phyloP scores from a whole-genome alignment of 2,113 vertebrate species.

The Embiotoca jacksoni region DNA sequence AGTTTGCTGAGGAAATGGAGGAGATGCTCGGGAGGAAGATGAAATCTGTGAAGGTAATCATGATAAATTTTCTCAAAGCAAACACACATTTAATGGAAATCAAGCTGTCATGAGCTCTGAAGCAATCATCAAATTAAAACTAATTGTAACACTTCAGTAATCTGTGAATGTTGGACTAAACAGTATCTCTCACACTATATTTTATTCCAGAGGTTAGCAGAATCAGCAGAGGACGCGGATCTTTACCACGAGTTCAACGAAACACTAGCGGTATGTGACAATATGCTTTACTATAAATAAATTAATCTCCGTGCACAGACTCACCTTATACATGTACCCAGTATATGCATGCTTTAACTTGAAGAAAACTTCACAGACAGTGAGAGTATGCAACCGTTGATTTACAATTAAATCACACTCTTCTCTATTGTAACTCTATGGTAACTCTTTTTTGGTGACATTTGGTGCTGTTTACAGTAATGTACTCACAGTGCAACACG shows the following conservation, averaged over 20 bases:
- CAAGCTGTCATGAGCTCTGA: neutral
- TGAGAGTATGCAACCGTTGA: too few species aligned
- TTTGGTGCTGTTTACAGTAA: too few species aligned
- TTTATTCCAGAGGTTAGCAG: conserved; percentile 88
- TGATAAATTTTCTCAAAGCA: neutral
- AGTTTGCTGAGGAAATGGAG: conserved; percentile 95
- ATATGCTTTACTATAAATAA: neutral
- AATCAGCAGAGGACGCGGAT: conserved; percentile 94
- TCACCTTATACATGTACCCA: neutral
- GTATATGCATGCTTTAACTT: too few species aligned
- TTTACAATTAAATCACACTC: too few species aligned
- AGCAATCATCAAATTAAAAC: neutral
- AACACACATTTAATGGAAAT: neutral
- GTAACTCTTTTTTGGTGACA: too few species aligned
- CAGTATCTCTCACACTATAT: conserved; percentile 13
- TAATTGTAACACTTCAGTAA: neutral
- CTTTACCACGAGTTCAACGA: conserved; percentile 92
- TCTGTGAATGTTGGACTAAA: neutral
- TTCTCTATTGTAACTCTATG: too few species aligned
- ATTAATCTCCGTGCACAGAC: neutral
- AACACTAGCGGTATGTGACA: conserved; percentile 87
- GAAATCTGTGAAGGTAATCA: conserved; percentile 91
- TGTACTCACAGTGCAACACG: too few species aligned
- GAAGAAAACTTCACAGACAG: too few species aligned
- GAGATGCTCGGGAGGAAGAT: conserved; percentile 95